phyloP scores from a whole-genome alignment of 2,113 vertebrate species.

The Grallaria varia region DNA sequence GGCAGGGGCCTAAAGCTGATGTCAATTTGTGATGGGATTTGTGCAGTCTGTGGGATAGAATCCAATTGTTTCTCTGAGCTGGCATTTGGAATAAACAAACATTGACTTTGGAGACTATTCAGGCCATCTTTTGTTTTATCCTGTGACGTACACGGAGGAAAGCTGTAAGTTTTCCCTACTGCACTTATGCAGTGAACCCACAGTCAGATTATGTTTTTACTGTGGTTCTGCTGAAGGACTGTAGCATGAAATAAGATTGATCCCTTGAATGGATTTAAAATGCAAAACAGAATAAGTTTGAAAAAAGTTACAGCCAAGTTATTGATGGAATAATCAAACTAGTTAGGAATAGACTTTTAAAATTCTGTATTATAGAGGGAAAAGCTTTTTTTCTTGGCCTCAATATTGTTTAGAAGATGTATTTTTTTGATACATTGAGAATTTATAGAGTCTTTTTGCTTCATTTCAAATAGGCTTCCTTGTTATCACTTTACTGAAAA shows the following conservation, averaged over 20 bases:
- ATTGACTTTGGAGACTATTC: not conserved
- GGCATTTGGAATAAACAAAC: not conserved
- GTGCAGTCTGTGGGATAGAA: not conserved
- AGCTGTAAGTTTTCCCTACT: not conserved
- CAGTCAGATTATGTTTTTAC: not conserved
- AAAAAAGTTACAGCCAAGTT: not conserved
- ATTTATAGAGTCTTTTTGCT: not conserved
- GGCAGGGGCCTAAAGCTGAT: not conserved
- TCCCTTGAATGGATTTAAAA: not conserved
- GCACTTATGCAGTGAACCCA: rapidly evolving
- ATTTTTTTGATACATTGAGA: not conserved
- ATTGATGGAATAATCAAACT: not conserved
- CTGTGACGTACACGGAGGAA: not conserved
- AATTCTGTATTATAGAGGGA: not conserved
- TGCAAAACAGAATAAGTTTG: not conserved
- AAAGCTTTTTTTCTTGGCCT: not conserved
- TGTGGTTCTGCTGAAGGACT: not conserved
- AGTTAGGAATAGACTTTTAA: not conserved
- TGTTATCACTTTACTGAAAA: not conserved
- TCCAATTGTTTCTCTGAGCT: not conserved
- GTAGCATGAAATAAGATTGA: not conserved
- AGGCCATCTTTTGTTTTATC: not conserved
- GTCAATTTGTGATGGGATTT: not conserved
- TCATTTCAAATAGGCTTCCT: not conserved
- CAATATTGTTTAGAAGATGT: not conserved